Conservation (phyloP, 2,797 vertebrate genomes). For the Sebastes vulpes region DNA sequence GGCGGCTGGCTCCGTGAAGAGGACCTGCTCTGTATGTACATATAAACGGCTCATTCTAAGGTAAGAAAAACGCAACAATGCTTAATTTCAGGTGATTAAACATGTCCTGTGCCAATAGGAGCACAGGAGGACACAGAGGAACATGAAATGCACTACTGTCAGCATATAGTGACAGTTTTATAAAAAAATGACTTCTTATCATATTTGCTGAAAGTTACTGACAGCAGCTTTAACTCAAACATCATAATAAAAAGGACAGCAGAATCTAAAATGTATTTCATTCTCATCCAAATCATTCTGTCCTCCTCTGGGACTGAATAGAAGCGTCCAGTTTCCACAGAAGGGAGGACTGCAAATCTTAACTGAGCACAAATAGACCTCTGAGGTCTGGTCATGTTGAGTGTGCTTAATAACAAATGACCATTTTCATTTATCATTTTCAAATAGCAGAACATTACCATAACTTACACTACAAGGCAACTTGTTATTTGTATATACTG, state of each 20-base stretch:
- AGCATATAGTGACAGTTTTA: too few relatives aligned
- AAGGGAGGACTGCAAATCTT: too few relatives aligned
- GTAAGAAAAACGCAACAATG: neutral
- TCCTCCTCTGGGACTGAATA: neutral
- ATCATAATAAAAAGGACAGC: neutral
- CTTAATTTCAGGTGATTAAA: neutral
- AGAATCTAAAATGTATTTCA: neutral
- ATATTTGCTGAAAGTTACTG: too few relatives aligned
- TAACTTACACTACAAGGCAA: neutral
- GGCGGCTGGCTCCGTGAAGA: too few relatives aligned
- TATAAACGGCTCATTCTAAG: neutral
- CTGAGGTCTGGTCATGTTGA: too few relatives aligned
- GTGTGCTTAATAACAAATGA: too few relatives aligned
- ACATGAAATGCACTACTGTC: too few relatives aligned
- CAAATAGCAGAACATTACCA: too few relatives aligned
- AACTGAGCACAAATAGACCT: too few relatives aligned
- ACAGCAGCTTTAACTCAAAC: neutral
- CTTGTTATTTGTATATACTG: neutral
- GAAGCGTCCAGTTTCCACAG: neutral
- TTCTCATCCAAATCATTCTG: neutral
- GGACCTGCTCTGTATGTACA: neutral
- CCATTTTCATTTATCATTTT: too few relatives aligned
- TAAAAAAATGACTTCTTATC: too few relatives aligned
- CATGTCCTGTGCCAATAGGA: neutral
- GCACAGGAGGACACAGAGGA: too few relatives aligned